Evolutionary conservation across 2,888 invertebrate genomes (phyloP).

Genomic region (Hirudinaria manillensis): DNA sequence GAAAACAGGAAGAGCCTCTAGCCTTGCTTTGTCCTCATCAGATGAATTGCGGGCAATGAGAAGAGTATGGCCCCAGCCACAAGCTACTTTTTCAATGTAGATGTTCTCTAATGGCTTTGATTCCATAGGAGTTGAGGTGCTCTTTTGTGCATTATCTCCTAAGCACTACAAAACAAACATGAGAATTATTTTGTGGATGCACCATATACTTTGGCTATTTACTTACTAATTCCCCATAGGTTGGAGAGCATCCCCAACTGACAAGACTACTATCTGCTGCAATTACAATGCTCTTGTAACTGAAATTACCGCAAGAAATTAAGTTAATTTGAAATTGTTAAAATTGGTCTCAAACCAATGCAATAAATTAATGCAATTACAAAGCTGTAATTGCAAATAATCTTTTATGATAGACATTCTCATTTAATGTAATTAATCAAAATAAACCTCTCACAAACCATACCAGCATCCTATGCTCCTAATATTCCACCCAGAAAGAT

Average conservation of each 20-base stretch:
- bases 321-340: not conserved
- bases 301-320: slow-evolving; percentile 40
- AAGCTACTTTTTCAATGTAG: slow-evolving; percentile 70
- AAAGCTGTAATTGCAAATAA: not conserved
- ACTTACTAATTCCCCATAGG: slow-evolving; percentile 79
- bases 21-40: slow-evolving; percentile 63
- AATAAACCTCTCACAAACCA: slow-evolving; percentile 29
- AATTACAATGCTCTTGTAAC: slow-evolving; percentile 70
- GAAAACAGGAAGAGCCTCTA: slow-evolving; percentile 60
- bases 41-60: slow-evolving; percentile 64
- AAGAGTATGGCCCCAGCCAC: slow-evolving; percentile 80
- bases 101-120: slow-evolving; percentile 65
- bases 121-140: slow-evolving; percentile 79
- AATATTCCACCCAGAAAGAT: slow-evolving; percentile 86
- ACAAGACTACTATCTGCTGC: slow-evolving; percentile 84
- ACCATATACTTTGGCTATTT: not conserved
- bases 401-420: not conserved
- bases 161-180: slow-evolving; percentile 64
- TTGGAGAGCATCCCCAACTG: slow-evolving; percentile 88
- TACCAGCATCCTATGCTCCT: slow-evolving; percentile 69
- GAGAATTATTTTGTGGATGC: not conserved
- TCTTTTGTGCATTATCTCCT: slow-evolving; percentile 75
- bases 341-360: not conserved
- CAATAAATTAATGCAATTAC: not conserved
- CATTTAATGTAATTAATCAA: no score